phyloP scores from a whole-genome alignment of 2,797 vertebrate genomes.

The Nothura maculosa region DNA sequence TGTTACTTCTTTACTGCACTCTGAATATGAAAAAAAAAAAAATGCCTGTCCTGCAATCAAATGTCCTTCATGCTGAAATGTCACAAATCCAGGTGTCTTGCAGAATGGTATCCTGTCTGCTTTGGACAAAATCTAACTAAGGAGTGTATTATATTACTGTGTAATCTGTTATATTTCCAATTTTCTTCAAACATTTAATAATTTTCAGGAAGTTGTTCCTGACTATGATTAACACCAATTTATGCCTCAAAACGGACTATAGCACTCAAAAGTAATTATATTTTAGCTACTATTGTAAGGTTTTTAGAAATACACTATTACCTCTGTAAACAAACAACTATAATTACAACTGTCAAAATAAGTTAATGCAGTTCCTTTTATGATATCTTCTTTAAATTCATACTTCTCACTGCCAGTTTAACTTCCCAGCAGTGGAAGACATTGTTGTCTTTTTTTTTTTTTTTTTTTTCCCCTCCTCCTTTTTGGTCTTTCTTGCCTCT shows the following conservation, averaged over 20 bases:
- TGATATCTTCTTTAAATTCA: background rate
- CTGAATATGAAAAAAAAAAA: background rate
- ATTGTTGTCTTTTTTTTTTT: background rate
- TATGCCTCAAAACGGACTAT: background rate
- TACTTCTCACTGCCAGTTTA: background rate
- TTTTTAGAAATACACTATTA: background rate
- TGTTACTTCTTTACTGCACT: background rate
- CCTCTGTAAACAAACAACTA: background rate
- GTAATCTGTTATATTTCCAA: background rate
- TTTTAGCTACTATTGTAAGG: background rate
- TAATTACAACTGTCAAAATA: background rate
- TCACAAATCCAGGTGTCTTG: background rate
- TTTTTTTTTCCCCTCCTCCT: background rate
- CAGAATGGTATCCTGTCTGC: accelerated
- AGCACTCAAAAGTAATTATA: background rate
- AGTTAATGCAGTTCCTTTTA: background rate
- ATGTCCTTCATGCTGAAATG: background rate
- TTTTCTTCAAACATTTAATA: background rate
- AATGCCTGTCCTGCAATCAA: background rate
- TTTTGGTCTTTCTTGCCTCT: background rate
- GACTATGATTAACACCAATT: background rate
- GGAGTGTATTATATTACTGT: background rate
- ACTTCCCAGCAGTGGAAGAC: background rate
- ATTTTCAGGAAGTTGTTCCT: background rate
- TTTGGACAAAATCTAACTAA: background rate